These are phyloP conservation scores for Raja brachyura DNA, from an alignment of 2,113 vertebrate species.

Conservation along the genomic window DNA sequence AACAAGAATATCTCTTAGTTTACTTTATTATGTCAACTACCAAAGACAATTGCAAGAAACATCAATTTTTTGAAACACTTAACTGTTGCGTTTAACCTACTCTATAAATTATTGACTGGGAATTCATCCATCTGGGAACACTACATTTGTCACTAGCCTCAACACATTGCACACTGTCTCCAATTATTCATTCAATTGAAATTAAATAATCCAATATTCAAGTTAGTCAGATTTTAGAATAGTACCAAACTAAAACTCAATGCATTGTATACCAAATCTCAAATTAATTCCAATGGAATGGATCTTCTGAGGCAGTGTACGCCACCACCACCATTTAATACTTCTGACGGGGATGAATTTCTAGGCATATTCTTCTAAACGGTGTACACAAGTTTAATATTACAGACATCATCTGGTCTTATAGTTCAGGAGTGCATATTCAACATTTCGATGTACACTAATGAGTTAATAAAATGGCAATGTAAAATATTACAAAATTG, in stretches of 20 bases:
- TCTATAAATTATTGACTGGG: neutral
- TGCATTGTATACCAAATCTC: too few relatives aligned
- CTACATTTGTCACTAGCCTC: too few relatives aligned
- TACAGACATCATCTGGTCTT: neutral
- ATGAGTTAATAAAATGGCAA: slow-evolving; percentile 15
- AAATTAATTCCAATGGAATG: too few relatives aligned
- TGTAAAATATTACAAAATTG: neutral
- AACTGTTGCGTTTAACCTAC: neutral
- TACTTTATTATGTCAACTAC: slow-evolving; percentile 22
- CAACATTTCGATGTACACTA: neutral
- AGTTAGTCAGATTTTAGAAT: too few relatives aligned
- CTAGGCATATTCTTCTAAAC: neutral
- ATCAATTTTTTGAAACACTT: slow-evolving; percentile 15
- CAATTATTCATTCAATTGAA: too few relatives aligned
- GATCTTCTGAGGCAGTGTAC: too few relatives aligned
- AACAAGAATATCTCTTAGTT: neutral
- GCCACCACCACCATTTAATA: too few relatives aligned
- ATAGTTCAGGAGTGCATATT: neutral
- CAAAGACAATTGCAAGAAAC: neutral
- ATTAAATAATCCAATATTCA: too few relatives aligned
- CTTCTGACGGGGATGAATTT: too few relatives aligned
- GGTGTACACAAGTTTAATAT: neutral
- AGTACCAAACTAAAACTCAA: too few relatives aligned
- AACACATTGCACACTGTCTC: too few relatives aligned
- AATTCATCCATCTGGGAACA: too few relatives aligned